Percentiles rank a stretch among this genome's conserved stretches.
Conservation (phyloP, 92 coral and sea anemone genomes). For the Galaxea fascicularis region DNA sequence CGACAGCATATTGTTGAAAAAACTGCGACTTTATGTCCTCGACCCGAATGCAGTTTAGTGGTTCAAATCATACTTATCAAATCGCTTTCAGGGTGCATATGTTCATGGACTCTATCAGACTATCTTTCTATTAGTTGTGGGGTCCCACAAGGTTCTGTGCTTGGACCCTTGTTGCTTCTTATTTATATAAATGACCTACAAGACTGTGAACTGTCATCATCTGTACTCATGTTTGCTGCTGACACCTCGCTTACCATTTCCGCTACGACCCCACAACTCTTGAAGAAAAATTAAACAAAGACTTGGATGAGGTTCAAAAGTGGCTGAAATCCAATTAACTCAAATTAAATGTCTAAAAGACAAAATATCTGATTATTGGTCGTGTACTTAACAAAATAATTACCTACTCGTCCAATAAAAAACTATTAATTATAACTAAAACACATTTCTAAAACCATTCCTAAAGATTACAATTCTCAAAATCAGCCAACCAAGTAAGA, state of each 20-base stretch:
- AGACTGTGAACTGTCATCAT: neutral
- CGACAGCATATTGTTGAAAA: slow-evolving; percentile 4
- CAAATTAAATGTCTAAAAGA: too few species aligned
- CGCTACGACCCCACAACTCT: neutral
- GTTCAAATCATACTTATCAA: neutral
- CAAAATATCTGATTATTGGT: too few species aligned
- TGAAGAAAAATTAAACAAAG: too few species aligned
- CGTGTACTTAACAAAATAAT: neutral
- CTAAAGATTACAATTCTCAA: neutral
- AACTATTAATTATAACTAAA: too few species aligned
- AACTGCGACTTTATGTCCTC: slow-evolving; percentile 16
- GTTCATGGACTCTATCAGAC: neutral
- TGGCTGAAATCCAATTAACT: neutral
- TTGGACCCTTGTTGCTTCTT: too few species aligned
- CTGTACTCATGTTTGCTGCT: slow-evolving; percentile 15
- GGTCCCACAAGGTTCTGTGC: too few species aligned
- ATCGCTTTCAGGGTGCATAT: neutral
- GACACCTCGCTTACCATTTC: slow-evolving; percentile 1
- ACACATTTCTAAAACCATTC: slow-evolving; percentile 1
- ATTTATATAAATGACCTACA: too few species aligned
- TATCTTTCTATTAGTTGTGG: too few species aligned
- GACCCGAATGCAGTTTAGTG: slow-evolving; percentile 6
- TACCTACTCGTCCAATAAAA: neutral
- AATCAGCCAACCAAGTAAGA: neutral
- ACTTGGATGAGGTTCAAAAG: too few species aligned